Conservation (phyloP, 2,113 vertebrate genomes). For the Lophochroa leadbeateri region DNA sequence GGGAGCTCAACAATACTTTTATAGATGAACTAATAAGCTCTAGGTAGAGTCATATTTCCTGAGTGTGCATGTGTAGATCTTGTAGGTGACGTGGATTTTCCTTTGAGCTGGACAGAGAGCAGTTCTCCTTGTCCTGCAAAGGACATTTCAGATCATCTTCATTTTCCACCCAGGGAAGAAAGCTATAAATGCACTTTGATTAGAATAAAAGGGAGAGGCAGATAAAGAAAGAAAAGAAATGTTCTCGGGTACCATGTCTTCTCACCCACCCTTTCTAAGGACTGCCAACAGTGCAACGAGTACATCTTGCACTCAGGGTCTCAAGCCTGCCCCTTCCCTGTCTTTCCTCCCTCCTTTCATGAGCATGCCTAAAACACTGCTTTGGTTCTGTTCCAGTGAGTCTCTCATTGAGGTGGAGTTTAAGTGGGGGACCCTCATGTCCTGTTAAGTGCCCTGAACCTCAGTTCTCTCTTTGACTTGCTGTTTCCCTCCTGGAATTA, state of each 20-base stretch:
- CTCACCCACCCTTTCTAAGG: not conserved
- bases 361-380: not conserved
- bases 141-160: not conserved
- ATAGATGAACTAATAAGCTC: not conserved
- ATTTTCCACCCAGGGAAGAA: not conserved
- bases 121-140: not conserved
- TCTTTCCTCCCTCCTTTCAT: not conserved
- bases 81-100: not conserved
- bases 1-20: conserved; percentile 5
- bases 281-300: not conserved
- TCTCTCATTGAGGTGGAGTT: not conserved
- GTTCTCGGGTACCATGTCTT: not conserved
- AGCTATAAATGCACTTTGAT: not conserved
- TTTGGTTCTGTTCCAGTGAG: not conserved
- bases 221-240: not conserved
- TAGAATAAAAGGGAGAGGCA: not conserved
- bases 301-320: not conserved
- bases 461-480: not conserved
- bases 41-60: not conserved
- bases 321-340: not conserved
- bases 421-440: not conserved
- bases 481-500: not conserved
- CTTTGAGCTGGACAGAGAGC: not conserved
- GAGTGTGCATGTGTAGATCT: not conserved
- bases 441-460: not conserved